Evolutionary conservation across 2,113 vertebrate species (phyloP), one percentile per base, ranked within the genome.

Genomic region (Proterorhinus semilunaris): DNA sequence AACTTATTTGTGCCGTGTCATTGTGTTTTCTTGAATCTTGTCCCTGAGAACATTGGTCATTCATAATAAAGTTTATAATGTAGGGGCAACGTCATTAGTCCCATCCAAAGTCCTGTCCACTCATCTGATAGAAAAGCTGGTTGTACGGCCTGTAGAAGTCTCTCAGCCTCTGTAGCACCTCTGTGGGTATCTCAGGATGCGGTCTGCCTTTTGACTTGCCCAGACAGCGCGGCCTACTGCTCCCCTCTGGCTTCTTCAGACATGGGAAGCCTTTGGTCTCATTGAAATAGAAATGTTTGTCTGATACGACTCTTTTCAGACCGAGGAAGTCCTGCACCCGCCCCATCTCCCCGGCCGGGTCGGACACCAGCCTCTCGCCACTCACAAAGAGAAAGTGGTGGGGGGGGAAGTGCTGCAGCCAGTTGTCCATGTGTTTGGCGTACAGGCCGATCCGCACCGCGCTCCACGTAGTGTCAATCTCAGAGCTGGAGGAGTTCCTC

Each of bases 231-330:
- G 95, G 96, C 13, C 89, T 90, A 84, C 93, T 89, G 79, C 94
- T 89, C 0, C 93, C 95, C 79, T 95, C 95, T 0, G 95, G 94
- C 87, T 97, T 99, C 92, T 95, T 96, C 78, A 99, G 90, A 86
- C 97, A 99, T 12, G 97, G 96, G 65, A 99, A 99, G 44, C 96
- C 97, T 88, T 99, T 99, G 84, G 97, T 99, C 83, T 94, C 89
- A 0, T 97, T 99, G 79, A 98, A 99, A 75, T 97, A 98, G 88
- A 99, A 98, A 78, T 99, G 96, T 75, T 95, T 95, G 88, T 95
- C 94, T 0, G 95, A 96, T 80, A 98, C 92, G 0, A 96, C 91
- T 63, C 94, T 92, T 75, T 91, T 91, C 63, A 99, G 94, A 15
- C 96, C 96, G 87, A 99, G 84, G 46, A 98, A 98, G 89, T 98